phyloP scores from a whole-genome alignment of 2,797 vertebrate genomes.

The Cyclopterus lumpus region DNA sequence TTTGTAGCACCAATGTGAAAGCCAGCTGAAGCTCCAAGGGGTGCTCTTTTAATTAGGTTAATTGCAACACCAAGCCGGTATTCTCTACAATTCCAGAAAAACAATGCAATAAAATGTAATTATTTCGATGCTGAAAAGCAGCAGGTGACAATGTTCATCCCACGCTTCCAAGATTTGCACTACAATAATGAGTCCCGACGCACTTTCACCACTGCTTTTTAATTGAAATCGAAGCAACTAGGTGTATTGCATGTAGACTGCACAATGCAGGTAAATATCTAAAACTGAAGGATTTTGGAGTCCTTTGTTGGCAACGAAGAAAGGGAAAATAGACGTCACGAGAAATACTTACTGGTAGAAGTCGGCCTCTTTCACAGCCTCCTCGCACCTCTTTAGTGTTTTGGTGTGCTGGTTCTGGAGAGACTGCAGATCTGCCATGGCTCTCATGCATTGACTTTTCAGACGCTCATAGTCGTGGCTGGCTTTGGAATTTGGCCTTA shows the following conservation, averaged over 20 bases:
- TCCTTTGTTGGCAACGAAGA: neutral
- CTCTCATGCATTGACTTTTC: constrained; percentile 96
- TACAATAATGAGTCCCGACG: constrained; percentile 17
- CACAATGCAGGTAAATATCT: neutral
- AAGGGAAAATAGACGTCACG: neutral
- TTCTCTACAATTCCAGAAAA: constrained; percentile 55
- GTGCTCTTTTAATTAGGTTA: constrained; percentile 67
- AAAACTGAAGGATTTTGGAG: neutral
- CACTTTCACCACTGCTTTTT: neutral
- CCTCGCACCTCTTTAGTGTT: constrained; percentile 96
- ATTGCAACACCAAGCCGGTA: constrained; percentile 55
- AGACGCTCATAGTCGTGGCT: constrained; percentile 96
- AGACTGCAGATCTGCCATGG: constrained; percentile 96
- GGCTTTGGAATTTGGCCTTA: constrained; percentile 93
- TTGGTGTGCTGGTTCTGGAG: constrained; percentile 98
- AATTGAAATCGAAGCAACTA: constrained; percentile 1
- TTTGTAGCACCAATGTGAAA: constrained; percentile 33
- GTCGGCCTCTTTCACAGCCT: constrained; percentile 97
- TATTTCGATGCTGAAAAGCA: constrained; percentile 51
- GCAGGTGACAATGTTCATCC: constrained; percentile 43
- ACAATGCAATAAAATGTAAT: constrained; percentile 64
- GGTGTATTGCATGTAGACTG: neutral
- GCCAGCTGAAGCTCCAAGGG: constrained; percentile 51
- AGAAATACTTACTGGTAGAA: constrained; percentile 95
- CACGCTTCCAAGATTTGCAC: neutral